Evolutionary conservation across 2,113 vertebrate genomes (phyloP).

Genomic region (Thomomys bottae): DNA sequence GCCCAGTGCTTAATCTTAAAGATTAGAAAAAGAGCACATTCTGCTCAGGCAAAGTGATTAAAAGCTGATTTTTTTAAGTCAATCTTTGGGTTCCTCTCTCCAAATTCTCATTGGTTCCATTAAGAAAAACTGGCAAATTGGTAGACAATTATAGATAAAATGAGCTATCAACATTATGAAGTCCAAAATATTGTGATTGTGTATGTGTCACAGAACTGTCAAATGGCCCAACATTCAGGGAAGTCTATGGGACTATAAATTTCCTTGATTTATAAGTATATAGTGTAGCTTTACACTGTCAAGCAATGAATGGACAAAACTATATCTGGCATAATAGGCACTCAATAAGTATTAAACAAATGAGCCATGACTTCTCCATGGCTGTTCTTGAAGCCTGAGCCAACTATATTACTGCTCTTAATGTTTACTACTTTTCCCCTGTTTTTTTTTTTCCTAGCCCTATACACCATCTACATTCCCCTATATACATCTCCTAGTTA

Average conservation of each 20-base stretch:
- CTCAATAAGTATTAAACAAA: conserved; percentile 56
- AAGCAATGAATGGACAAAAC: conserved; percentile 56
- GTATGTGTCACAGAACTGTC: conserved; percentile 54
- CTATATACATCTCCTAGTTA: conserved; percentile 42
- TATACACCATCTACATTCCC: conserved; percentile 30
- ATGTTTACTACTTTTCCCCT: neutral
- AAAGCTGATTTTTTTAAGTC: no score
- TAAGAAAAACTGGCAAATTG: conserved; percentile 75
- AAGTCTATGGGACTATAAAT: conserved; percentile 51
- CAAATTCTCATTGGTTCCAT: conserved; percentile 61
- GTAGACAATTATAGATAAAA: conserved; percentile 73
- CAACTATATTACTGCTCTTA: neutral
- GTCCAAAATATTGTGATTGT: conserved; percentile 46
- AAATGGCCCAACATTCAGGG: conserved; percentile 33
- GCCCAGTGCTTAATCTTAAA: conserved; percentile 21
- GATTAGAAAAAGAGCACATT: neutral
- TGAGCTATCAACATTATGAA: conserved; percentile 64
- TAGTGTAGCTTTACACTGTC: conserved; percentile 42
- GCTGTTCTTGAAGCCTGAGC: neutral
- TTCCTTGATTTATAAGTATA: conserved; percentile 55
- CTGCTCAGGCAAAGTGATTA: neutral
- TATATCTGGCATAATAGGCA: conserved; percentile 20
- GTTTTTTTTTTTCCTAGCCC: conserved; percentile 22
- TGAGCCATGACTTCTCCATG: neutral
- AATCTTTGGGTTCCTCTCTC: conserved; percentile 33